A percentile compares a stretch with the other conserved stretches of the same genome.
Conservation (phyloP, 2,113 vertebrate genomes). For the Bubo bubo region DNA sequence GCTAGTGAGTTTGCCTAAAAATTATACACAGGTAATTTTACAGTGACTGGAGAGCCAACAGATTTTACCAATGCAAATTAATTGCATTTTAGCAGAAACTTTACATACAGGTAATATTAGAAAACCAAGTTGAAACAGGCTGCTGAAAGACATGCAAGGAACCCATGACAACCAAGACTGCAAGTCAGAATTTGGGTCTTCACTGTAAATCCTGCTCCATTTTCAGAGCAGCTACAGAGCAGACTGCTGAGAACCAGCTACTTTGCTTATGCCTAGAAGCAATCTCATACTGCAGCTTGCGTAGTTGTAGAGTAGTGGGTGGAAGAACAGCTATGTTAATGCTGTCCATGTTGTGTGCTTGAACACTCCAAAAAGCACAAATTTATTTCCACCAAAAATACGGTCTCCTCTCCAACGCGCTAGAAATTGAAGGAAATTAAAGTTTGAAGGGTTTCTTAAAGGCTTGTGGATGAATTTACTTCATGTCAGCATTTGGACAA, state of each 20-base stretch:
- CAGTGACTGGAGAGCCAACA: not conserved
- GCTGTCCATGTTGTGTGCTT: not conserved
- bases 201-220: not conserved
- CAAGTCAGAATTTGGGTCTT: not conserved
- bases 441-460: not conserved
- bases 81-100: not conserved
- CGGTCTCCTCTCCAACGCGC: not conserved
- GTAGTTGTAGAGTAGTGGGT: not conserved
- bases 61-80: not conserved
- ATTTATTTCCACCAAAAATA: not conserved
- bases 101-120: not conserved
- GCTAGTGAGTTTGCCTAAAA: constrained; percentile 88
- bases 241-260: not conserved
- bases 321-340: not conserved
- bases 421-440: not conserved
- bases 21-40: not conserved
- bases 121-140: not conserved
- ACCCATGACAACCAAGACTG: not conserved
- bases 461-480: not conserved
- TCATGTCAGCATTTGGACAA: not conserved
- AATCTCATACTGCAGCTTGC: not conserved
- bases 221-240: not conserved
- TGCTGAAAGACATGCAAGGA: not conserved
- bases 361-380: not conserved
- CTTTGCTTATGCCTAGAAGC: not conserved